Evolutionary conservation across 2,888 invertebrate species (phyloP), one percentile per base, ranked within the genome.

Genomic region (Amitus sp.): DNA sequence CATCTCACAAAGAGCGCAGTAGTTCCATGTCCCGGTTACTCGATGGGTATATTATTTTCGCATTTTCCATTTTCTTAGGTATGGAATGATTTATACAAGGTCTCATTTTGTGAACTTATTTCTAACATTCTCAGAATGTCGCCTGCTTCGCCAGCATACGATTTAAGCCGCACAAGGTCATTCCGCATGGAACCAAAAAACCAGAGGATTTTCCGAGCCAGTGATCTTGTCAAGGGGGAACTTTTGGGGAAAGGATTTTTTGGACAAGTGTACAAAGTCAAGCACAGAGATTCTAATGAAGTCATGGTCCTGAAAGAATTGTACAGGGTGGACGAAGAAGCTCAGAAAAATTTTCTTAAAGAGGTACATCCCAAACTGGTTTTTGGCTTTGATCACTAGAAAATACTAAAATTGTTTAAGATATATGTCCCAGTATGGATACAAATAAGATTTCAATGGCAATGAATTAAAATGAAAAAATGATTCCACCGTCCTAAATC

Each of bases 251-350:
- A 93, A 73, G 97, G 97, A 0, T 97, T 96, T 84, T 97, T 96
- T 82, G 97, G 97, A 1, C 94, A 95, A 81, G 94, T 93, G 57
- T 93, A 89, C 82, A 92, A 94, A 84, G 95, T 96, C 53, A 96
- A 95, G 0, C 96, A 96, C 78, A 88, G 92, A 48, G 90, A 91
- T 69, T 95, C 95, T 0, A 90, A 90, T 66, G 96, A 97, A 83
- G 92, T 95, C 40, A 96, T 97, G 96, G 96, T 97, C 70, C 87
- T 97, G 37, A 97, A 97, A 77, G 96, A 97, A 78, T 85, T 97
- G 53, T 93, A 95, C 83, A 86, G 95, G 52, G 93, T 96, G 17
- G 96, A 97, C 77, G 96, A 96, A 77, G 95, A 94, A 74, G 96
- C 96, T 1, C 96, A 97, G 81, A 90, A 91, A 73, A 95, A 94